Evolutionary conservation across 2,113 vertebrate species (phyloP), one percentile per base, ranked within the genome.

Genomic region (Ictalurus furcatus): DNA sequence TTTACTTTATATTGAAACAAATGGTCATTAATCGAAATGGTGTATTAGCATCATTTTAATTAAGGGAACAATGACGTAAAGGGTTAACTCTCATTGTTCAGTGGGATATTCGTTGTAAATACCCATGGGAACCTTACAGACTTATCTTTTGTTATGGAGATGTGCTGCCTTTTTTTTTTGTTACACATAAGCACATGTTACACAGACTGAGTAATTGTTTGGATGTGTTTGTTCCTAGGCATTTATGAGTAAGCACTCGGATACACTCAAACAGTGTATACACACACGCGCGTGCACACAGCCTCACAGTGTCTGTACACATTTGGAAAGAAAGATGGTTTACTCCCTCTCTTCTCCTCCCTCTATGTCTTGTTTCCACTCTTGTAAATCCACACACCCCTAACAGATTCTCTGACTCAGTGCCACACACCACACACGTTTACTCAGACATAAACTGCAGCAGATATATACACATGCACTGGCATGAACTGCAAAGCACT

Each of bases 321-420:
- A 88, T 58, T 59, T 34, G 80, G 48, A 88, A 19, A 48, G 56
- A 44, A 83, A 88, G 74, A 89, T 84, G 80, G 86, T 92, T 86
- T 59, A 25, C 71, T 71, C 56, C 44, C 40, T 37, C 40, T 82
- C 79, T 71, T 80, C 80, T 61, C 30, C 71, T 88, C 69, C 25
- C 17, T 84, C 19, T 37, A 40, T 86, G 67, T 87, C 69, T 88
- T 58, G 88, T 84, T 89, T 79, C 88, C 73, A 88, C 73, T 85
- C 74, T 88, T 63, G 54, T 83, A 88, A 88, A 54, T 65, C 73
- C 85, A 84, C 59, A 58, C 85, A 12, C 88, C 88, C 82, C 76
- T 74, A 37, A 84, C 83, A 88, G 89, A 86, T 87, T 90, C 67
- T 90, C 92, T 93, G 82, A 73, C 71, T 85, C 84, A 90, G 87